Base-by-base conservation (phyloP, 2,797 vertebrate genomes). In the Scomberomorus guttatus region DNA sequence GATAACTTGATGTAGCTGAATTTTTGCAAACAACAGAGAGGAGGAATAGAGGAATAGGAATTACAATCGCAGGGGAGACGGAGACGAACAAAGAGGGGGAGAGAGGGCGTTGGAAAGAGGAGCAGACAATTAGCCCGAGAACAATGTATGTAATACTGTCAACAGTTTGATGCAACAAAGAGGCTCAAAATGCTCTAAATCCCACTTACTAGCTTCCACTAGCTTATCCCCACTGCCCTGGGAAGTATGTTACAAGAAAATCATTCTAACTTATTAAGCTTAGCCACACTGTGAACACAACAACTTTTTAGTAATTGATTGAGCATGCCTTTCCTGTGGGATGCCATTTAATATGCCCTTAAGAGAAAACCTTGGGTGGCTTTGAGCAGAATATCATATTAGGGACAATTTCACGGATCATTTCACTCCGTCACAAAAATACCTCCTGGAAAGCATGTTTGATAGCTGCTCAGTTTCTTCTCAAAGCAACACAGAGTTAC, bases 361-460 rank as follows among this genome's bases (percentile, higher is more conserved):
- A 72, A 77, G 75, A 82, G 72, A 69, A 80, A 86, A 87, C 69
- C 69, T 42, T 69, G n/a, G 62, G 32, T 32, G 58, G 80, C 80
- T 84, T 80, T 83, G 61, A 86, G 89, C 77, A 79, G 54, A 86
- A 85, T 86, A 88, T 91, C 68, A 90, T 79, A 85, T 84, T 76
- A 81, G 44, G 88, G 68, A 85, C 72, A 89, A 92, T 90, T 91
- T 92, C 85, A 91, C 57, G 74, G 82, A 88, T 87, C 87, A 84
- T 90, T 89, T 87, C 69, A 84, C 83, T 65, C 80, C 57, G 17
- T 72, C 75, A 32, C 84, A 86, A 78, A 91, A 82, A 86, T 51
- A 80, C 68, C 72, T 71, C 58, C 59, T 63, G 42, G 77, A 70
- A 39, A 77, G 20, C 58, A 75, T 74, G 72, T 72, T 37, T 29